Conservation (phyloP, 2,113 vertebrate genomes). For the Nothocercus nigrocapillus region DNA sequence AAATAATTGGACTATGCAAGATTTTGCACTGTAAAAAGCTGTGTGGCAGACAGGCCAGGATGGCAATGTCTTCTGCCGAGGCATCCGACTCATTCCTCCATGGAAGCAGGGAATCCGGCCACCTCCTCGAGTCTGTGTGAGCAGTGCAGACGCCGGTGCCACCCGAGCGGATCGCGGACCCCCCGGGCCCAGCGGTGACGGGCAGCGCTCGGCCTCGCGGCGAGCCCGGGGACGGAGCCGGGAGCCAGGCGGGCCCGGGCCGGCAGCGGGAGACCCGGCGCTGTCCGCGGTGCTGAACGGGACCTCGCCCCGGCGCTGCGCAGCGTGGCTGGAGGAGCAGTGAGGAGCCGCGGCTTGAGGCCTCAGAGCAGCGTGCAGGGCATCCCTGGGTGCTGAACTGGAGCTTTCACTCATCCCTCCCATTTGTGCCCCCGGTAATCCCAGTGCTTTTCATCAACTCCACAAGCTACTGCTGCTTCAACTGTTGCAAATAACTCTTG, state of each 20-base stretch:
- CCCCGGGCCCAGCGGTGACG: too few relatives aligned
- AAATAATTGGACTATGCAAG: rapidly evolving
- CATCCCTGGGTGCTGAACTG: not conserved
- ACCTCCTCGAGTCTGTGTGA: not conserved
- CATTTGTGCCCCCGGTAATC: not conserved
- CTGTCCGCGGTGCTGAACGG: slow-evolving; percentile 70
- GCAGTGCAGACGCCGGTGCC: too few relatives aligned
- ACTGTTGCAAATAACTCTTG: not conserved
- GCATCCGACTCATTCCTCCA: rapidly evolving
- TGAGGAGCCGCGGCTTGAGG: not conserved
- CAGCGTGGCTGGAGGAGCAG: too few relatives aligned
- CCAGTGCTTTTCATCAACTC: not conserved
- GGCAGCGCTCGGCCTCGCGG: too few relatives aligned
- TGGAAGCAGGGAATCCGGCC: rapidly evolving
- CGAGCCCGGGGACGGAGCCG: too few relatives aligned
- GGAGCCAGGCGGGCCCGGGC: too few relatives aligned
- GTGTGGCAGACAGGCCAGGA: not conserved
- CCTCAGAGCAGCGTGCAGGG: not conserved
- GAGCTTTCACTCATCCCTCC: not conserved
- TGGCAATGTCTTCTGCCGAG: not conserved
- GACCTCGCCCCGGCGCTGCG: too few relatives aligned
- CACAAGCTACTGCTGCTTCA: not conserved
- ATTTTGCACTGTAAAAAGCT: rapidly evolving
- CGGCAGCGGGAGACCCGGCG: not conserved
- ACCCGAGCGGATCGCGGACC: not conserved